Evolutionary conservation across 2,888 invertebrate species (phyloP), one percentile per base, ranked within the genome.

Genomic region (Dyspetes luteomarginatus): DNA sequence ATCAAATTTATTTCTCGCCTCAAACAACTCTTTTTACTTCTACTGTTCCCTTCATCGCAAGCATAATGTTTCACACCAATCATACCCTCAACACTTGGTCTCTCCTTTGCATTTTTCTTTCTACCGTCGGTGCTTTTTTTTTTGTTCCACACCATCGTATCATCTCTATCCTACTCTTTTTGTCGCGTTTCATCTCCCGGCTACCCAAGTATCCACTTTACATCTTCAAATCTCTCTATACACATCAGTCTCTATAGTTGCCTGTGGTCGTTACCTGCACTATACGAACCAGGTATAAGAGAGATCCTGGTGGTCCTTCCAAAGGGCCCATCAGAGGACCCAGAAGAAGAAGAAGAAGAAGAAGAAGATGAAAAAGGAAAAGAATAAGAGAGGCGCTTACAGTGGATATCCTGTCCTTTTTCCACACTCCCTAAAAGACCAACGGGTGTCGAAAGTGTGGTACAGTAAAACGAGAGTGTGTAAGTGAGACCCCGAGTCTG

Each of bases 361-460:
- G 36, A 36, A 26, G 41, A 72, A 55, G 9, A 30, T 4, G 45
- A 24, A n/a, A n/a, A 30, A 5, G 41, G 28, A 55, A 24, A n/a
- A n/a, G 24, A 5, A 36, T 19, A 55, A 30, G 17, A 73, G 36
- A 55, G 60, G 62, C 73, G 62, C 52, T 68, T 74, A 52, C 52
- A 36, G 24, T 71, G 24, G n/a, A 50, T 19, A 24, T 41, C 43
- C 24, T 52, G 50, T 30, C 60, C 36, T 36, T 36, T 1, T 56
- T 48, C 48, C 45, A 52, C 52, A 60, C 55, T 41, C 45, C 58
- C 22, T 22, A 22, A 55, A 41, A 74, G 62, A 48, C 24, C 50
- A 28, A 74, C 41, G 68, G 74, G 79, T 74, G 74, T 64, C 68
- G 69, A 69, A 64, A 64, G 74, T 69, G 69, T 50, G 74, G 19